These are phyloP conservation scores for Electrophaes corylata DNA, from an alignment of 2,888 invertebrate species.

Conservation along the genomic window DNA sequence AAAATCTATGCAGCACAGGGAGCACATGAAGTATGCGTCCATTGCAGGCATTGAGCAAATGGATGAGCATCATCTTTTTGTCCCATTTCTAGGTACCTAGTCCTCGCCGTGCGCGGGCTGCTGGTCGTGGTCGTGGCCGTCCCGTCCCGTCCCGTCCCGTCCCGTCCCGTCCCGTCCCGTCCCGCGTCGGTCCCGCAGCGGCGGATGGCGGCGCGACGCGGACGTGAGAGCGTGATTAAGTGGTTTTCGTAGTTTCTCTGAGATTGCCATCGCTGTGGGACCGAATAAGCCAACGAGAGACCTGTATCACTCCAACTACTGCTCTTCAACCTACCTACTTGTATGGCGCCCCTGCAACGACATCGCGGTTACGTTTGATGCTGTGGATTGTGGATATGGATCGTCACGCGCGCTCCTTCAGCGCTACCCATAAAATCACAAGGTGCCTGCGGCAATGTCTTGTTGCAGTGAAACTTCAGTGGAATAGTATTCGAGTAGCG, in stretches of 20 bases:
- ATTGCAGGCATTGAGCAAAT: not conserved
- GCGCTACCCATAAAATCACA: not conserved
- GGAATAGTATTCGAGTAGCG: not conserved
- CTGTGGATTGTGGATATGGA: not conserved
- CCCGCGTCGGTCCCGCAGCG: no score
- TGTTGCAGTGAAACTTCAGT: not conserved
- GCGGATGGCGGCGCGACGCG: no score
- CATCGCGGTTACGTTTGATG: not conserved
- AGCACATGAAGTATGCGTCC: not conserved
- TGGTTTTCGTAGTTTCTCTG: conserved; percentile 40
- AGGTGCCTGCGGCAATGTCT: not conserved
- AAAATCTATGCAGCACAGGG: not conserved
- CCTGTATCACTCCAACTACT: conserved; percentile 2
- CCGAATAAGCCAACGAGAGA: conserved; percentile 2
- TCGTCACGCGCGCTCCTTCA: not conserved
- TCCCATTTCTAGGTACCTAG: not conserved
- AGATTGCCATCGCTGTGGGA: conserved; percentile 33
- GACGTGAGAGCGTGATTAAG: conserved; percentile 39
- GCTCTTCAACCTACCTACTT: not conserved
- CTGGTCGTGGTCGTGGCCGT: not conserved
- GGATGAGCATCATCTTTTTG: conserved; percentile 5
- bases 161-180: conserved; percentile 17
- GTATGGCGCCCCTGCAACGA: no score
- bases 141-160: conserved; percentile 15
- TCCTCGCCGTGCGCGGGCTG: not conserved